Evolutionary conservation across 2,797 vertebrate genomes (phyloP).

Genomic region (Limnodromus scolopaceus): DNA sequence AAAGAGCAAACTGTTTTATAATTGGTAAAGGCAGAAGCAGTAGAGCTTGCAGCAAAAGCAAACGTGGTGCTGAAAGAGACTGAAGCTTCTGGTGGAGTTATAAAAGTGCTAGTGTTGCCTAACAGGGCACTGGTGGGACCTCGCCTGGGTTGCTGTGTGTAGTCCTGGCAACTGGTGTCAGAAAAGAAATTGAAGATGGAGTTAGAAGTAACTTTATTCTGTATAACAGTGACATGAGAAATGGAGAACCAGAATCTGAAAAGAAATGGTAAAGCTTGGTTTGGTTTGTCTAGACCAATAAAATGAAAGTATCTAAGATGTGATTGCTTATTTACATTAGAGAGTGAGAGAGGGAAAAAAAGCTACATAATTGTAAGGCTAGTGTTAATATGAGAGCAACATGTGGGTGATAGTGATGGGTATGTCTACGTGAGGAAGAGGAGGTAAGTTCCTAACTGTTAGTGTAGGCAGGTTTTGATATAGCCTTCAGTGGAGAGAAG

Average conservation of each 20-base stretch:
- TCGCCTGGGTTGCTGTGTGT: not conserved
- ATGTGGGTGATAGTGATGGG: accelerated
- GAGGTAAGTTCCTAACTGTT: not conserved
- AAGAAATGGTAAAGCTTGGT: not conserved
- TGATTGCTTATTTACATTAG: not conserved
- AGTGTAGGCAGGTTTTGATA: not conserved
- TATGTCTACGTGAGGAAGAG: not conserved
- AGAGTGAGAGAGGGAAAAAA: not conserved
- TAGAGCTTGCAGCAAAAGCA: not conserved
- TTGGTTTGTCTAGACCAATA: not conserved
- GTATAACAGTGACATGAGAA: not conserved
- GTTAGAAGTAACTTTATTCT: not conserved
- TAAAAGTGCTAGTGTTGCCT: not conserved
- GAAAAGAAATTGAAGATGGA: not conserved
- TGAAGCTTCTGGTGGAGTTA: not conserved
- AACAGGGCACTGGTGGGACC: not conserved
- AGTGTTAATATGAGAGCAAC: not conserved
- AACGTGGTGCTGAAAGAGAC: not conserved
- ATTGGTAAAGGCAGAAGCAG: not conserved
- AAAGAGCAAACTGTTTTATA: not conserved
- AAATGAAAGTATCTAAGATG: not conserved
- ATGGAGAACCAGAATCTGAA: not conserved
- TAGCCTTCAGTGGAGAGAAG: not conserved
- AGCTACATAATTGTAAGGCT: accelerated
- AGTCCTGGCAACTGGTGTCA: not conserved